Evolutionary conservation across 64 coral and sea anemone species (phyloP).

Genomic region (Stichodactyla mertensii): DNA sequence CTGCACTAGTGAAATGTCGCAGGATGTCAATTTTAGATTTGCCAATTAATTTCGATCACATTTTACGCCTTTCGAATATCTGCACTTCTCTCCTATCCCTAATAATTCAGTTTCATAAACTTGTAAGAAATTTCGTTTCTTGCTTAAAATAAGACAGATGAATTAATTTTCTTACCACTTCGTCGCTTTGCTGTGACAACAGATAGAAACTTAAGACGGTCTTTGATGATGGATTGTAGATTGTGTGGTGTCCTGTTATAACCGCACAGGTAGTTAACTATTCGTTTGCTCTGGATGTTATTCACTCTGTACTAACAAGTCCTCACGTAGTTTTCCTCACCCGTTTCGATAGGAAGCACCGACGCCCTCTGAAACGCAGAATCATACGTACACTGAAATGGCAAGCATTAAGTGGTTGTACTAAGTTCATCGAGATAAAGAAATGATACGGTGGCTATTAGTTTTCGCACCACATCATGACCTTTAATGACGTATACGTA

Average conservation of each 20-base stretch:
- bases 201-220: background rate
- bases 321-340: background rate
- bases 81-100: too few relatives aligned
- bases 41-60: too few relatives aligned
- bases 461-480: background rate
- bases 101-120: too few relatives aligned
- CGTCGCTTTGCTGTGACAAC: background rate
- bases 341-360: background rate
- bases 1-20: too few relatives aligned
- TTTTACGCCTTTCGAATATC: too few relatives aligned
- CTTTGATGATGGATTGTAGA: too few relatives aligned
- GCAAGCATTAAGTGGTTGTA: background rate
- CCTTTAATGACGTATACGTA: slow-evolving; percentile 1
- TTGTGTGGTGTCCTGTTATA: too few relatives aligned
- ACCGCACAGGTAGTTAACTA: background rate
- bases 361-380: background rate
- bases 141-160: too few relatives aligned
- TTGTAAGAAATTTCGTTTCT: too few relatives aligned
- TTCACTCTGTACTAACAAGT: background rate
- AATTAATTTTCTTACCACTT: background rate
- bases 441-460: background rate
- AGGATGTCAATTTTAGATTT: too few relatives aligned
- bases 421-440: background rate
- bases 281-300: background rate
- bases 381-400: background rate